Conservation (phyloP, 2,797 vertebrate species). For the Chelon auratus region DNA sequence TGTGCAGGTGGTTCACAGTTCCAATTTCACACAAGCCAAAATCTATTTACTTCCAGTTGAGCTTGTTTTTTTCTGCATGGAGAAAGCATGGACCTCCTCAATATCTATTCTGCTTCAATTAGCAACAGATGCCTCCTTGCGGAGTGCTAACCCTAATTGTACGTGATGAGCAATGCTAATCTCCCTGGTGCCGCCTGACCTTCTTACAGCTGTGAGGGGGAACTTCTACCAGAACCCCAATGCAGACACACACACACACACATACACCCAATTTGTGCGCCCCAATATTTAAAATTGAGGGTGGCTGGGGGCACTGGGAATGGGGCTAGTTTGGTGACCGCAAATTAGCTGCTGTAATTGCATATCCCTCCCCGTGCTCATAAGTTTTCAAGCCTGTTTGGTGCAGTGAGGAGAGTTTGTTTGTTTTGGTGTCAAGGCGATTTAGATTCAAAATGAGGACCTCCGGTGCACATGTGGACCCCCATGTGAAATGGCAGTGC, state of each 20-base stretch:
- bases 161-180: constrained; percentile 86
- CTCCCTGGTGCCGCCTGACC: constrained; percentile 75
- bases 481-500: constrained; percentile 75
- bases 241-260: constrained; percentile 26
- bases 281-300: constrained; percentile 71
- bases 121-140: constrained; percentile 82
- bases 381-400: constrained; percentile 82
- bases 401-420: constrained; percentile 80
- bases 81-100: constrained; percentile 65
- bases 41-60: constrained; percentile 79
- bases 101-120: constrained; percentile 84
- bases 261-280: constrained; percentile 34
- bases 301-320: constrained; percentile 59
- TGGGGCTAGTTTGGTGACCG: constrained; percentile 72
- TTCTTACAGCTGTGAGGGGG: constrained; percentile 78
- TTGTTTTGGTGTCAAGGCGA: constrained; percentile 85
- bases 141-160: constrained; percentile 81
- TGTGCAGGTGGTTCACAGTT: constrained; percentile 82
- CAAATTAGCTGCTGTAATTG: constrained; percentile 86
- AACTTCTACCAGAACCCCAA: constrained; percentile 62
- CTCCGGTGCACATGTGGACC: constrained; percentile 79
- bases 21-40: constrained; percentile 86
- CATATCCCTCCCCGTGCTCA: constrained; percentile 73
- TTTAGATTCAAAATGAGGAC: constrained; percentile 85
- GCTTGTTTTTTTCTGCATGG: constrained; percentile 63